Evolutionary conservation across 2,888 invertebrate species (phyloP).

Genomic region (Nesidiocoris tenuis): DNA sequence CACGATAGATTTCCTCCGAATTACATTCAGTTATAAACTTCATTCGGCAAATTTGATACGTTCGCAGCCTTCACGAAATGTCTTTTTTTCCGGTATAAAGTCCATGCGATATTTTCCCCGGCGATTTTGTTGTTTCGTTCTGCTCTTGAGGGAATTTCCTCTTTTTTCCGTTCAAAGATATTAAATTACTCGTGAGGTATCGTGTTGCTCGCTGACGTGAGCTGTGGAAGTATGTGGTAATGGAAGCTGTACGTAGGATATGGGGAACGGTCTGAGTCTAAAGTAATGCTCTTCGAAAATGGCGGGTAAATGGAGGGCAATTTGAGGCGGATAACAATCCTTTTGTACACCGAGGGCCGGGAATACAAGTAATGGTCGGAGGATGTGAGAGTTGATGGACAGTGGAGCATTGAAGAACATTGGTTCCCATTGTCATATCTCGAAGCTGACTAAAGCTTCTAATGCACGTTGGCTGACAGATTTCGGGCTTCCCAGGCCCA

Average conservation of each 20-base stretch:
- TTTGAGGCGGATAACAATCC: conserved; percentile 42
- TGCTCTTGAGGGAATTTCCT: background rate
- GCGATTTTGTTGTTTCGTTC: background rate
- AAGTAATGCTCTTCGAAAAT: conserved; percentile 40
- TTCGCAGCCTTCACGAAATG: too few relatives aligned
- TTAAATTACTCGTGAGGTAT: conserved; percentile 21
- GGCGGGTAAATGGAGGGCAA: conserved; percentile 41
- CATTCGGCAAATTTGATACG: too few relatives aligned
- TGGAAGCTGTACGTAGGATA: background rate
- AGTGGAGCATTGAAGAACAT: background rate
- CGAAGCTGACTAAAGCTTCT: background rate
- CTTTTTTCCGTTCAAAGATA: background rate
- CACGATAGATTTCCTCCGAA: too few relatives aligned
- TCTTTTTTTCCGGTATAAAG: too few relatives aligned
- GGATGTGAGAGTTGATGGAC: background rate
- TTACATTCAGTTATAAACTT: too few relatives aligned
- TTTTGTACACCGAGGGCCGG: conserved; percentile 30
- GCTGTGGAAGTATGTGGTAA: background rate
- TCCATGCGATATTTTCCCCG: too few relatives aligned
- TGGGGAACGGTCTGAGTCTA: background rate
- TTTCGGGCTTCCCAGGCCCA: too few relatives aligned
- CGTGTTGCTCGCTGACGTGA: conserved; percentile 10
- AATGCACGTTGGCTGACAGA: conserved; percentile 16
- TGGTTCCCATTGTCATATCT: conserved; percentile 32
- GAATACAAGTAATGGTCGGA: conserved; percentile 35